Percentiles rank a stretch among this genome's conserved stretches.
phyloP scores from a whole-genome alignment of 2,113 vertebrate genomes.

The Ceuthmochares aereus region DNA sequence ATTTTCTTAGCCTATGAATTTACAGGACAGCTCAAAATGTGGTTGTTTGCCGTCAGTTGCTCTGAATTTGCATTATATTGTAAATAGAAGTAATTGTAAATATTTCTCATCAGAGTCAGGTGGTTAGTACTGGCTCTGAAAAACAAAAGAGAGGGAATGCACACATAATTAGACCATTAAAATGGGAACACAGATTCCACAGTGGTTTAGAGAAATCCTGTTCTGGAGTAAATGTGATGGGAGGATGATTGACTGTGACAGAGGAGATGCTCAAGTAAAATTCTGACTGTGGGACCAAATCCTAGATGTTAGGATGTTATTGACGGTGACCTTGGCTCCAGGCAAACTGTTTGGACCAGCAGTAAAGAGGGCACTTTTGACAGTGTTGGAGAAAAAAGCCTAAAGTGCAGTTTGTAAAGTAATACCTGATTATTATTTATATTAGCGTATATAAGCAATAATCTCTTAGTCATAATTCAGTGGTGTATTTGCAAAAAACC shows the following conservation, averaged over 20 bases:
- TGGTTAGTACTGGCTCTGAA: neutral
- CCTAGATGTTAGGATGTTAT: too few relatives aligned
- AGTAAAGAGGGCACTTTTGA: neutral
- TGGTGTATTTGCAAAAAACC: too few relatives aligned
- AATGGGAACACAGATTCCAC: neutral
- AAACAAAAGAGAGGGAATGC: neutral
- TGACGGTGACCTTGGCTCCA: neutral
- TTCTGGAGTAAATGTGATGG: neutral
- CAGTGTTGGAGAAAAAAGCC: neutral
- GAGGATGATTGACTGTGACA: neutral
- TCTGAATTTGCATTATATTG: neutral
- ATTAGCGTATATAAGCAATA: neutral
- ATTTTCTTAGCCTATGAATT: neutral
- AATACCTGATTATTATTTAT: neutral
- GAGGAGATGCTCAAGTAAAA: neutral
- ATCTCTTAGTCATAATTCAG: neutral
- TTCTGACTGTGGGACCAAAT: neutral
- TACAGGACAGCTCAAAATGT: neutral
- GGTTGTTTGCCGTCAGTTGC: neutral
- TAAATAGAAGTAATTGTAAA: neutral
- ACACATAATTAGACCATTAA: neutral
- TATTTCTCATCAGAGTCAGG: neutral
- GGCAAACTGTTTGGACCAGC: neutral
- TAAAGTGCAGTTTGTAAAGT: neutral
- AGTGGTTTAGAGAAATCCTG: neutral